Percentiles rank a stretch among this genome's conserved stretches.
Evolutionary conservation across 2,797 vertebrate species (phyloP).

Genomic region (Scleropages formosus): DNA sequence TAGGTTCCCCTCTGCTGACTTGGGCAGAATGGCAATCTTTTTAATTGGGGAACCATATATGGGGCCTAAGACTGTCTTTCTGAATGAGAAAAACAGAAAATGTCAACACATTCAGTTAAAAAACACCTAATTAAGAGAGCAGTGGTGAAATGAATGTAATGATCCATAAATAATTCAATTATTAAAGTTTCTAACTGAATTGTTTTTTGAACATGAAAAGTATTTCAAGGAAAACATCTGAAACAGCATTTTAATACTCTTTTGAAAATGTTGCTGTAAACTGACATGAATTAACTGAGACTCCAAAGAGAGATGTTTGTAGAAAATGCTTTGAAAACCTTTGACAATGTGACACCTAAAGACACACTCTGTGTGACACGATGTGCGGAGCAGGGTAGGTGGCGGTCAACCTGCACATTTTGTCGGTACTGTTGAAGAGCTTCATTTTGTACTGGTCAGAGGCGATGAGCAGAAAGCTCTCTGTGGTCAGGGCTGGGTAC

Average conservation of each 20-base stretch:
- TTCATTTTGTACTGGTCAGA: slow-evolving; percentile 88
- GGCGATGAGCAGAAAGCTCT: slow-evolving; percentile 81
- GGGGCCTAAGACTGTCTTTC: slow-evolving; percentile 84
- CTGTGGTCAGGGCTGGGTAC: slow-evolving; percentile 80
- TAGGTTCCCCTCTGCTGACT: slow-evolving; percentile 37
- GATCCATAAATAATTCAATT: background rate
- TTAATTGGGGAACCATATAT: slow-evolving; percentile 79
- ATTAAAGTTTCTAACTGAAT: background rate
- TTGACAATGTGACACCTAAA: background rate
- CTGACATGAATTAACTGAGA: background rate
- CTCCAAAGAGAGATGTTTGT: background rate
- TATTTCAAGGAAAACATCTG: background rate
- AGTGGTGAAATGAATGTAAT: background rate
- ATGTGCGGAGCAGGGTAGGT: too few relatives aligned
- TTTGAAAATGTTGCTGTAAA: background rate
- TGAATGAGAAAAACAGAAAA: slow-evolving; percentile 52
- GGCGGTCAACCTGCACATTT: slow-evolving; percentile 83
- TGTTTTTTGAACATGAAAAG: background rate
- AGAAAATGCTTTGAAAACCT: background rate
- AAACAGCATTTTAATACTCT: background rate
- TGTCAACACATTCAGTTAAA: background rate
- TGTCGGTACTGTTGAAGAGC: slow-evolving; percentile 83
- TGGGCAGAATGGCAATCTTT: slow-evolving; percentile 74
- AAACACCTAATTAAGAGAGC: slow-evolving; percentile 11
- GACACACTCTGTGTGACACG: background rate